These are phyloP conservation scores for Corvus cornix DNA, from an alignment of 2,113 vertebrate species.

Conservation along the genomic window DNA sequence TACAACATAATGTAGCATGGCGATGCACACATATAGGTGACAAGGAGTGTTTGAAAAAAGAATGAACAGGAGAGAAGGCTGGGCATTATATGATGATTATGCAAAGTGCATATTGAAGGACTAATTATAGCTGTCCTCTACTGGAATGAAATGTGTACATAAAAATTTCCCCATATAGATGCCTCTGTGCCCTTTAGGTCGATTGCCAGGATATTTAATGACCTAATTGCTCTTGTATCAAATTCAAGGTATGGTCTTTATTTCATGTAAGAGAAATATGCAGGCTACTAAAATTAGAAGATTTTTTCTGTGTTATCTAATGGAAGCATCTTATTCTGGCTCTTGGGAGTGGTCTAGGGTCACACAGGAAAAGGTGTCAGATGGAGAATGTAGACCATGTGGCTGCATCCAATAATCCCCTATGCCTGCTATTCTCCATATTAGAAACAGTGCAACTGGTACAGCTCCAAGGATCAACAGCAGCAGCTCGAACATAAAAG, in stretches of 20 bases:
- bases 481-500: slow-evolving; percentile 4
- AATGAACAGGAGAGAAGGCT: background rate
- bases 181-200: background rate
- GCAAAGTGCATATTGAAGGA: background rate
- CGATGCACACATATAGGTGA: background rate
- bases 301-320: background rate
- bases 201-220: background rate
- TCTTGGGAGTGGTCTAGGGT: background rate
- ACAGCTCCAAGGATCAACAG: background rate
- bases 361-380: background rate
- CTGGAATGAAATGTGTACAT: background rate
- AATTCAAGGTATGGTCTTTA: background rate
- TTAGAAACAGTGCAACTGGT: background rate
- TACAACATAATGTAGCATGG: background rate
- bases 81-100: background rate
- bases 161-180: background rate
- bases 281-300: background rate
- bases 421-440: background rate
- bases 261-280: background rate
- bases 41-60: background rate
- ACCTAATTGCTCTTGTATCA: background rate
- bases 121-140: background rate
- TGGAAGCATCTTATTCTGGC: background rate
- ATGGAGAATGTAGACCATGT: background rate
- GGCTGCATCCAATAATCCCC: background rate